Conservation (phyloP, 2,113 vertebrate species). For the Puffinus mauretanicus region DNA sequence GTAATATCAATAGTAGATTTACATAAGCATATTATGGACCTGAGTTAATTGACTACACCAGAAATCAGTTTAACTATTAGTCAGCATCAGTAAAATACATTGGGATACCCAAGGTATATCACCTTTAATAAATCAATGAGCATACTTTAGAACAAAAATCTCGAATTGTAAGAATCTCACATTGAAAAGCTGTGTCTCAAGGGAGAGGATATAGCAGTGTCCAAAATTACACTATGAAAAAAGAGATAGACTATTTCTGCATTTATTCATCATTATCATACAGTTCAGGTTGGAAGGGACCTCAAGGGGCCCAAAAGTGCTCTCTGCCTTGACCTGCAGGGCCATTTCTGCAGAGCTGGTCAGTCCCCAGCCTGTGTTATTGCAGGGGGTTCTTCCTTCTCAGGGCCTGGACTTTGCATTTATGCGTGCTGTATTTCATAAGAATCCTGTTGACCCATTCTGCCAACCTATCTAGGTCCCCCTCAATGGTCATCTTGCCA, state of each 20-base stretch:
- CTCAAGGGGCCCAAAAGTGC: not conserved
- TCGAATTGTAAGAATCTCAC: not conserved
- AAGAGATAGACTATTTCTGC: not conserved
- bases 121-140: not conserved
- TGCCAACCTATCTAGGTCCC: not conserved
- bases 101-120: not conserved
- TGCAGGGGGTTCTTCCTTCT: not conserved
- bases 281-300: not conserved
- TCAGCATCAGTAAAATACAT: not conserved
- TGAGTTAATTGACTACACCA: not conserved
- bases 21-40: not conserved
- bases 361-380: not conserved
- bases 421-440: not conserved
- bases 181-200: not conserved
- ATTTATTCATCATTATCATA: not conserved
- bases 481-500: not conserved
- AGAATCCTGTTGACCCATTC: not conserved
- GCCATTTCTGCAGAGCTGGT: not conserved
- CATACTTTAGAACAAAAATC: not conserved
- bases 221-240: not conserved
- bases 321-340: not conserved
- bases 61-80: not conserved
- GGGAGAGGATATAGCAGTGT: not conserved
- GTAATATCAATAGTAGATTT: not conserved
- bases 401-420: not conserved